Evolutionary conservation across 2,113 vertebrate species (phyloP).

Genomic region (Chaetorhynchus papuensis): DNA sequence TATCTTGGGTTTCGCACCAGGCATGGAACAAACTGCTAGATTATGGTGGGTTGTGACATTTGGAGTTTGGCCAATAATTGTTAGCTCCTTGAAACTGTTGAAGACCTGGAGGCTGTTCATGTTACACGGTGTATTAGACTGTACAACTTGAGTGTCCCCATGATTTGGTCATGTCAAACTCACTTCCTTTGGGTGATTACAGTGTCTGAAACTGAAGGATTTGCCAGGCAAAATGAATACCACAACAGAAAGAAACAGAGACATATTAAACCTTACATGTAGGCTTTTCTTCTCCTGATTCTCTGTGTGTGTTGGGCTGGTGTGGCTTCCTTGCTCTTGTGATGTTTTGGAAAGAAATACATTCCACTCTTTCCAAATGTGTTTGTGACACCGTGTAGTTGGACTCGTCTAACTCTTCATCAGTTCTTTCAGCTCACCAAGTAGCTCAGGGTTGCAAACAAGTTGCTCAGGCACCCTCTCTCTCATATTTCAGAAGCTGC

Average conservation of each 20-base stretch:
- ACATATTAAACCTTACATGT: rapidly evolving
- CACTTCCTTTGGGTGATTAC: neutral
- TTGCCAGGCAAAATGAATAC: neutral
- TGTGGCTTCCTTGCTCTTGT: neutral
- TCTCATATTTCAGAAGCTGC: conserved; percentile 9
- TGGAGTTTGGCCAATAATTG: neutral
- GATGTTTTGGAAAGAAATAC: neutral
- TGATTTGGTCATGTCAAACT: neutral
- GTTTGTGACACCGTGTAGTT: neutral
- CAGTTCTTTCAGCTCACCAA: neutral
- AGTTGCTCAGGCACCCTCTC: neutral
- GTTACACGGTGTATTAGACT: neutral
- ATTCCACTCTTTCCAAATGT: neutral
- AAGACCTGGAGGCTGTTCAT: neutral
- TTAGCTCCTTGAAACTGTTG: neutral
- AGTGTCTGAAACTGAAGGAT: neutral
- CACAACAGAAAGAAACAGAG: neutral
- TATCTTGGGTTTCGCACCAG: neutral
- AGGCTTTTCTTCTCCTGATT: neutral
- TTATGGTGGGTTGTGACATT: neutral
- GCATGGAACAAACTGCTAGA: neutral
- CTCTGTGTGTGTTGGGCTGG: neutral
- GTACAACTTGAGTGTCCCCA: neutral
- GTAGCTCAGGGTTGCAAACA: conserved; percentile 3
- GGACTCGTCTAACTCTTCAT: neutral